These are phyloP conservation scores for Hystrix brachyura DNA, from an alignment of 2,113 vertebrate species.

Conservation along the genomic window DNA sequence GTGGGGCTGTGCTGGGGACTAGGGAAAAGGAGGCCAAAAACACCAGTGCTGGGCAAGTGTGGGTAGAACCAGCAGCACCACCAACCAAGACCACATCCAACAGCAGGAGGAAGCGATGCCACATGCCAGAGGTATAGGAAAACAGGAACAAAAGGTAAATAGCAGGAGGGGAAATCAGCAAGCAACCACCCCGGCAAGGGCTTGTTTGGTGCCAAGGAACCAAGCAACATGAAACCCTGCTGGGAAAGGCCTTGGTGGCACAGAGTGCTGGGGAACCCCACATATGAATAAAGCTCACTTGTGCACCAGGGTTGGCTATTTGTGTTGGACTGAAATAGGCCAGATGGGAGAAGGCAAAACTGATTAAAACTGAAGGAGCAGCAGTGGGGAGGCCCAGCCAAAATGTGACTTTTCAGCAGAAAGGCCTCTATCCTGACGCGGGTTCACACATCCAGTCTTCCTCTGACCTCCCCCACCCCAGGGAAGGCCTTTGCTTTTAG, in stretches of 20 bases:
- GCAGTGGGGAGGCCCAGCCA: neutral
- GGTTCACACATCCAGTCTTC: neutral
- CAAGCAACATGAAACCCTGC: neutral
- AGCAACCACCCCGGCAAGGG: neutral
- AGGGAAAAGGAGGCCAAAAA: neutral
- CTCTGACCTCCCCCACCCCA: neutral
- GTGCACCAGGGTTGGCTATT: neutral
- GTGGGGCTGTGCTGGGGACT: neutral
- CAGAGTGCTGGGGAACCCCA: neutral
- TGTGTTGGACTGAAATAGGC: slow-evolving; percentile 15
- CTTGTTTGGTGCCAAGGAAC: slow-evolving; percentile 11
- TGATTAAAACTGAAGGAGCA: neutral
- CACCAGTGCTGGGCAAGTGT: neutral
- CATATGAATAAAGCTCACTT: slow-evolving; percentile 24
- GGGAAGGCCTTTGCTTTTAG: neutral
- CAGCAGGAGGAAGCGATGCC: neutral
- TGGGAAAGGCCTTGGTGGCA: neutral
- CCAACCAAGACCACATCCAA: neutral
- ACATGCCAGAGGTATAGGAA: neutral
- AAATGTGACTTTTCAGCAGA: neutral
- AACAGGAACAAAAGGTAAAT: neutral
- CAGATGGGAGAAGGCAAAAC: neutral
- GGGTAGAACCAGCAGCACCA: neutral
- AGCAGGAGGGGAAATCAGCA: neutral
- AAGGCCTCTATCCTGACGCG: neutral